Conservation (phyloP, 2,113 vertebrate genomes). For the Opisthocomus hoazin region DNA sequence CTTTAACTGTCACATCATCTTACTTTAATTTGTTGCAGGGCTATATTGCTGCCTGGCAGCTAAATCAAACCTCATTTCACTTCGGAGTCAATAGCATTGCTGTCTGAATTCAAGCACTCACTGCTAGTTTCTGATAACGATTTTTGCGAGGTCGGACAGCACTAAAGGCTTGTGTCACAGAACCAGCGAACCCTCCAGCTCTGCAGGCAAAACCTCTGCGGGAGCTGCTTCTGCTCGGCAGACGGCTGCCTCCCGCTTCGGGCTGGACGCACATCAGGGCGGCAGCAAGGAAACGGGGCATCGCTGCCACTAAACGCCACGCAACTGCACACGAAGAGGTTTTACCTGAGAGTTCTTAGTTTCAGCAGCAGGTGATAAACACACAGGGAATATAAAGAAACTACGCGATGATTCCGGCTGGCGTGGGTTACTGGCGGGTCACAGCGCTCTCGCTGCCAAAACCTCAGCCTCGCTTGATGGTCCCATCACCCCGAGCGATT, state of each 20-base stretch:
- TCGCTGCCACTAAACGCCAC: not conserved
- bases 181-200: not conserved
- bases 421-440: too few species aligned
- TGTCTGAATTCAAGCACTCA: not conserved
- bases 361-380: not conserved
- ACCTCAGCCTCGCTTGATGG: not conserved
- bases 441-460: not conserved
- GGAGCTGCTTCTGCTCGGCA: fast-evolving
- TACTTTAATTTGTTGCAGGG: not conserved
- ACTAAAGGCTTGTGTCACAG: not conserved
- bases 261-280: not conserved
- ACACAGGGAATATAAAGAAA: not conserved
- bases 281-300: not conserved
- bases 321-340: fast-evolving
- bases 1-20: not conserved
- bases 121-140: not conserved
- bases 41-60: not conserved
- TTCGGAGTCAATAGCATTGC: not conserved
- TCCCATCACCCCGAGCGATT: not conserved
- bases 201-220: not conserved
- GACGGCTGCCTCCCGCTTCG: fast-evolving
- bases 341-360: not conserved
- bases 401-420: fast-evolving
- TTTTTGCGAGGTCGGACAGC: not conserved
- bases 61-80: not conserved